A percentile compares a stretch with the other conserved stretches of the same genome.
Evolutionary conservation across 30 jellyfish, hydroid and myxozoan species (phyloP).

Genomic region (Aurelia sp.): DNA sequence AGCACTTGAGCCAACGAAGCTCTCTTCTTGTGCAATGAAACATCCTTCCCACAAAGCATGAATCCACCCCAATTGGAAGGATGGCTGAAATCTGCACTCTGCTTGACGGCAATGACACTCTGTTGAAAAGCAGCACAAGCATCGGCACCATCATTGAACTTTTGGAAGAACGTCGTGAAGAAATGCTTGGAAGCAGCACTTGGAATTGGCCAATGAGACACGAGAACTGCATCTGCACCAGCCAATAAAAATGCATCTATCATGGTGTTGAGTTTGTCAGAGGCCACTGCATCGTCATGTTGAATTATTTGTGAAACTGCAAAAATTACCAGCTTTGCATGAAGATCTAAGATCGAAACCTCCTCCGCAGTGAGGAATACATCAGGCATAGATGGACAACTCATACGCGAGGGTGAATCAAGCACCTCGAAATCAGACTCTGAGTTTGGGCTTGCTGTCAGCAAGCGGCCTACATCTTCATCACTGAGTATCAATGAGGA

Average conservation of each 20-base stretch:
- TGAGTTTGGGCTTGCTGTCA: conserved; percentile 57
- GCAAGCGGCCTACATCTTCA: conserved; percentile 68
- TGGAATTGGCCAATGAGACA: conserved; percentile 90
- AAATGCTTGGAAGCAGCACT: conserved; percentile 62
- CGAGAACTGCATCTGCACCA: conserved; percentile 87
- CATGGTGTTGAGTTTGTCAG: conserved; percentile 70
- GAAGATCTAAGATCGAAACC: conserved; percentile 56
- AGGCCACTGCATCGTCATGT: conserved; percentile 49
- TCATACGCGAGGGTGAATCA: conserved; percentile 67
- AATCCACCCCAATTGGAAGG: conserved; percentile 98
- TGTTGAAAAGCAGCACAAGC: conserved; percentile 73
- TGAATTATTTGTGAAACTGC: conserved; percentile 70
- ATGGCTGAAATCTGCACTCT: conserved; percentile 54
- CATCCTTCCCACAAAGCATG: conserved; percentile 74
- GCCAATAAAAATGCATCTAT: conserved; percentile 80
- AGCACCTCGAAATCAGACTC: conserved; percentile 79
- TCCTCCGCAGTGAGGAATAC: conserved; percentile 61
- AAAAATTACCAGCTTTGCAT: conserved; percentile 71
- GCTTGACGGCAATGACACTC: conserved; percentile 64
- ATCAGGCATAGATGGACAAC: conserved; percentile 77
- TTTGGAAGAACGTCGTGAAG: conserved; percentile 70
- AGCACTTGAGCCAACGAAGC: conserved; percentile 82
- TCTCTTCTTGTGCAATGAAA: conserved; percentile 66
- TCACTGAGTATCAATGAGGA: conserved; percentile 78
- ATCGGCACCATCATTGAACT: conserved; percentile 55